Evolutionary conservation across 1,140 invertebrate genomes (phyloP), one percentile per base, ranked within the genome.

Genomic region (Ceratitis capitata): DNA sequence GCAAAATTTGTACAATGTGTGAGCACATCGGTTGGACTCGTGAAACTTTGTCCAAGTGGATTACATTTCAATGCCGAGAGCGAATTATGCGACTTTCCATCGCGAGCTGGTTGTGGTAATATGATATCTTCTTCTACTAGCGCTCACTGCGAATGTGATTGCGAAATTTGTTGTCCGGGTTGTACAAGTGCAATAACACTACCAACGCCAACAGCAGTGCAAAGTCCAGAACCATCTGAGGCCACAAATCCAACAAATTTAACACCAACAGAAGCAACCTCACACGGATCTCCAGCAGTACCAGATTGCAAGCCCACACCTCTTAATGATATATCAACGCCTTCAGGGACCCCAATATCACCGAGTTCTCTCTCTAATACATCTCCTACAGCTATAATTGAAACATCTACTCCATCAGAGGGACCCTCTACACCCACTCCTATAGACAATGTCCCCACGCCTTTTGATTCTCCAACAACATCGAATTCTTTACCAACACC

Each of bases 21-120:
- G 14, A 32, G 35, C 7, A 56, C 19, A 35, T 51, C 26, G 19
- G 39, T 39, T 7, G 69, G 47, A 2, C 39, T 32, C 5, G 23
- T 82, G 12, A 39, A 42, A 45, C 49, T 56, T 16, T 85, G 84
- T 74, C 85, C 85, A 19, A 74, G 26, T 39, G 85, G 85, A 19
- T 39, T 86, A 26, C 35, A 84, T 58, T 86, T 86, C 47, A 86
- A 86, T 61, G 45, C 47, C 4, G 64, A 84, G 23, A 19, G 82
- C 7, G 35, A 49, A 45, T 39, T 84, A 42, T 86, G 85, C 19
- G 85, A 86, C 26, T 64, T 78, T 19, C 83, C 64, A 16, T 64
- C 45, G 7, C 32, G 47, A 26, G 16, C 58, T 3, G 26, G 45
- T 74, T 85, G 84, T 32, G n/a, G 16, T 3, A 83, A 53, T 23